Percentiles rank a stretch among this genome's conserved stretches.
phyloP scores from a whole-genome alignment of 2,113 vertebrate genomes.

The Alethe diademata region DNA sequence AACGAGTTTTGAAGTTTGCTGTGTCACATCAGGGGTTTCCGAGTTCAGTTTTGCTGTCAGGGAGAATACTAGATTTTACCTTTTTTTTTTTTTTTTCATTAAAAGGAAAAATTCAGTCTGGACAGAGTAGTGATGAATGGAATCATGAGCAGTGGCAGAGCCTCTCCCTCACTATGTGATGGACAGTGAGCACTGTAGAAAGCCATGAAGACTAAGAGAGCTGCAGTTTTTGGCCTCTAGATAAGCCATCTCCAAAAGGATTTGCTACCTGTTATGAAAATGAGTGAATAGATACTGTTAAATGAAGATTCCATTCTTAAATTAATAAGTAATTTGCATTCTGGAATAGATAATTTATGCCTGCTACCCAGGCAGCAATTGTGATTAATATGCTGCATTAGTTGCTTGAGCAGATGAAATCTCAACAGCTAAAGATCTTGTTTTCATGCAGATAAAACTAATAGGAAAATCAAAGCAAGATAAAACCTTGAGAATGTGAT shows the following conservation, averaged over 20 bases:
- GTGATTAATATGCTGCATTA: constrained; percentile 27
- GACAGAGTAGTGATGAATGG: neutral
- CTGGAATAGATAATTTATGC: neutral
- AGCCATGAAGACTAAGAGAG: neutral
- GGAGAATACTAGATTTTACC: neutral
- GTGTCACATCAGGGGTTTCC: neutral
- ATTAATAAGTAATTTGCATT: neutral
- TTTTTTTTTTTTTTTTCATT: neutral
- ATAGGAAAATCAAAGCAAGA: constrained; percentile 30
- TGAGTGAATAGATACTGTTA: neutral
- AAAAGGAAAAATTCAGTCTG: neutral
- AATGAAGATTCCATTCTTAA: neutral
- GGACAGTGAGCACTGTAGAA: neutral
- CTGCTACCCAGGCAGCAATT: neutral
- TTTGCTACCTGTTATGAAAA: neutral
- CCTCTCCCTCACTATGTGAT: neutral
- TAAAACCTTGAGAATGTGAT: neutral
- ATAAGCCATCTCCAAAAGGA: neutral
- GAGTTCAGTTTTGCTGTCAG: neutral
- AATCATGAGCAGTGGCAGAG: neutral
- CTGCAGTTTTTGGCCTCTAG: neutral
- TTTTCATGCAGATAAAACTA: constrained; percentile 35
- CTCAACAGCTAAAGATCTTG: neutral
- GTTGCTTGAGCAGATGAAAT: constrained; percentile 32
- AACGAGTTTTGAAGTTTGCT: neutral